A percentile compares a stretch with the other conserved stretches of the same genome.
These are phyloP conservation scores for Epizoanthus scotinus DNA, from an alignment of 92 coral and sea anemone species.

Conservation along the genomic window DNA sequence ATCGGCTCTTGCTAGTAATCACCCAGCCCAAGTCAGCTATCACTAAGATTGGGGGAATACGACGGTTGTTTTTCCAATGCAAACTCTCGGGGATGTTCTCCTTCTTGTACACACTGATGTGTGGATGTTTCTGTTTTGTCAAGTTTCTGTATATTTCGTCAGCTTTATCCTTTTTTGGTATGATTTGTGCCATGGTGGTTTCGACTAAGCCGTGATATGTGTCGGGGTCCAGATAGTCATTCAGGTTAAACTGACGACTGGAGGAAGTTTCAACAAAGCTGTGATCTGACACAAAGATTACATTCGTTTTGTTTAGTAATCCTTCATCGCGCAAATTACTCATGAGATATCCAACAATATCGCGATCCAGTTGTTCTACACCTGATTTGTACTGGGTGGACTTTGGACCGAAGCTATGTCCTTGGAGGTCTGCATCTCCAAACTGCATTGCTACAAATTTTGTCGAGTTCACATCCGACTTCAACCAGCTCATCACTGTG, in stretches of 20 bases:
- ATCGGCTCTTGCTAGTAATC: conserved; percentile 26
- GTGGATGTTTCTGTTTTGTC: conserved; percentile 52
- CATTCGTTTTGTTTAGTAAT: conserved; percentile 70
- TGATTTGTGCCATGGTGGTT: conserved; percentile 73
- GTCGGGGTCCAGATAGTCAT: conserved; percentile 60
- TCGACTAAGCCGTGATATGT: conserved; percentile 58
- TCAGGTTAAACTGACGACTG: conserved; percentile 63
- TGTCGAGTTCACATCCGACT: conserved; percentile 64
- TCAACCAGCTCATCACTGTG: conserved; percentile 73
- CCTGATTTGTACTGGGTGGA: conserved; percentile 59
- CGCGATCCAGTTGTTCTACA: conserved; percentile 72
- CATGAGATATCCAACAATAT: conserved; percentile 82
- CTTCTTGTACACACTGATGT: conserved; percentile 76
- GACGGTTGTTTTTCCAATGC: conserved; percentile 86
- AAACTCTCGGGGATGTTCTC: conserved; percentile 69
- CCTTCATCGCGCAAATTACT: conserved; percentile 62
- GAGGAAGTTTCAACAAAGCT: conserved; percentile 87
- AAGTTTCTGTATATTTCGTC: conserved; percentile 76
- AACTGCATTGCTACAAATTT: conserved; percentile 74
- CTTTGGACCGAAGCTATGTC: conserved; percentile 72
- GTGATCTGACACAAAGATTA: conserved; percentile 89
- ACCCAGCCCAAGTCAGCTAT: conserved; percentile 80
- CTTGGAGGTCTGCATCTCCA: conserved; percentile 76
- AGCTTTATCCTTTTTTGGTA: conserved; percentile 60
- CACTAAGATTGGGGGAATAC: conserved; percentile 81